phyloP scores from a whole-genome alignment of 2,888 invertebrate genomes.

The Lithophane ornitopus region DNA sequence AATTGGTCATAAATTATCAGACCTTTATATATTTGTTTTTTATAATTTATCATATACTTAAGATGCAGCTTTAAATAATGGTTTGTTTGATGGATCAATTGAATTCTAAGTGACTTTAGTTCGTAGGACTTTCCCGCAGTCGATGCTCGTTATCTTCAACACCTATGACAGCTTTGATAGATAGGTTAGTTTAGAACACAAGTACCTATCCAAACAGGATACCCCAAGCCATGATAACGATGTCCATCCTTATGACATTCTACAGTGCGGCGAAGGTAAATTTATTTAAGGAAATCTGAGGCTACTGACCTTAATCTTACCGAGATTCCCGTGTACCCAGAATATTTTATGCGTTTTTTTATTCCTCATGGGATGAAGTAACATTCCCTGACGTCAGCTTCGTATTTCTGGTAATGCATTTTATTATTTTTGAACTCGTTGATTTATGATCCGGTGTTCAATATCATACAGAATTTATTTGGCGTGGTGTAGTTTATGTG shows the following conservation, averaged over 20 bases:
- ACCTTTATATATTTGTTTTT: conserved; percentile 41
- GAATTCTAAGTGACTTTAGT: conserved; percentile 25
- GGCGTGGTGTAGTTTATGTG: conserved; percentile 13
- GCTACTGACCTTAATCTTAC: conserved; percentile 70
- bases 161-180: conserved; percentile 86
- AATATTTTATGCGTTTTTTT: conserved; percentile 53
- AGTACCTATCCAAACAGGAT: conserved; percentile 84
- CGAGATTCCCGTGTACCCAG: conserved; percentile 59
- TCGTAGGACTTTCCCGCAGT: conserved; percentile 66
- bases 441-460: conserved; percentile 50
- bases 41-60: conserved; percentile 8
- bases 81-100: conserved; percentile 37
- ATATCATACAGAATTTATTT: conserved; percentile 47
- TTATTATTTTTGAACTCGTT: conserved; percentile 50
- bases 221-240: conserved; percentile 82
- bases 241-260: conserved; percentile 78
- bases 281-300: conserved; percentile 72
- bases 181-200: conserved; percentile 84
- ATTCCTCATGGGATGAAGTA: conserved; percentile 41
- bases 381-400: conserved; percentile 44
- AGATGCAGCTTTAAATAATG: conserved; percentile 13
- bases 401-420: conserved; percentile 43
- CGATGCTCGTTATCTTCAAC: conserved; percentile 80
- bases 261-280: conserved; percentile 67
- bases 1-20: conserved; percentile 54